Base-by-base conservation (phyloP, 2,888 invertebrate genomes). In the Mimas tiliae region DNA sequence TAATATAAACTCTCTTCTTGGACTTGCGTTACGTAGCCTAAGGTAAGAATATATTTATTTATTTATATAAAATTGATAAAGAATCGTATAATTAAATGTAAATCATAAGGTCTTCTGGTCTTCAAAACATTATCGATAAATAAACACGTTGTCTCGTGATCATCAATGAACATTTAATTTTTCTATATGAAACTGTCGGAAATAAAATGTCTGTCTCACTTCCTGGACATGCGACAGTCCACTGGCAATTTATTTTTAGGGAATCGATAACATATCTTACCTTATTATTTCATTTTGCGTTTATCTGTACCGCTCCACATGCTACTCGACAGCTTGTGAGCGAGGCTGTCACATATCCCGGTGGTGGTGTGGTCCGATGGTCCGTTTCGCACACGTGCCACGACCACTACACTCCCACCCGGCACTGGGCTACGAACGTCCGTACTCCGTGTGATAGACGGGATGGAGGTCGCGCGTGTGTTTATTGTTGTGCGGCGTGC, bases 211-310 rank as follows among this genome's bases (percentile, higher is more conserved):
- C 12, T 19, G 0, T 42, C 16, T 42, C 11, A 58, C 11, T 58
- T 58, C 19, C 7, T 19, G 19, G 58, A 19, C 6, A 12, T 11
- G 6, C 2, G 16, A 42, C 38, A 38, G 38, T 16, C 14, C 6
- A 1, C 11, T 12, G 9, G 7, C 16, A 9, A 11, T 38, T 19
- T 19, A n/a, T 58, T 58, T 58, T 12, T 4, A 11, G 6, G 9
- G 16, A 42, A 42, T 42, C 12, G 9, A 7, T n/a, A 12, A n/a
- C 34, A 67, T 67, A 74, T 68, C 89, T 88, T 71, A 93, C 93
- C 91, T 91, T 87, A 89, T 89, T 91, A 91, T 93, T 91, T 92
- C 93, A 93, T 93, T 82, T 88, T 90, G 86, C 82, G 84, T 76
- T 83, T 75, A 74, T 75, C 72, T 77, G 78, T 77, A 80, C 76